phyloP scores from a whole-genome alignment of 2,888 invertebrate genomes.

The Eumacrocentrus americanus region DNA sequence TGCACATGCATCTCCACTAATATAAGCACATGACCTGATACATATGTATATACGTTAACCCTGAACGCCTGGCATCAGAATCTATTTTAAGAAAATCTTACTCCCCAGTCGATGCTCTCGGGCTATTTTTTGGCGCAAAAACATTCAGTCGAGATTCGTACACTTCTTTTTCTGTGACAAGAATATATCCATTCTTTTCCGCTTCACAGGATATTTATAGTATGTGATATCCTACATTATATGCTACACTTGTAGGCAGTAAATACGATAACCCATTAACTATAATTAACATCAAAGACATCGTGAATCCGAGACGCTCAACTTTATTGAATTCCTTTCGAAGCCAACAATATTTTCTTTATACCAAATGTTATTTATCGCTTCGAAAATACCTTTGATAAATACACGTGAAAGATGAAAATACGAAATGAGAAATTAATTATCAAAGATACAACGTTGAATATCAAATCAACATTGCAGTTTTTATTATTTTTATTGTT shows the following conservation, averaged over 20 bases:
- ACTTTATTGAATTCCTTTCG: not conserved
- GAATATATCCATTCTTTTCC: not conserved
- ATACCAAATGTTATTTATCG: not conserved
- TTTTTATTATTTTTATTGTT: too few species aligned
- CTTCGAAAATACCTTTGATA: not conserved
- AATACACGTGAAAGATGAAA: not conserved
- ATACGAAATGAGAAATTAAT: too few species aligned
- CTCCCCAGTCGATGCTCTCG: slow-evolving; percentile 8
- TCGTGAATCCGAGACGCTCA: slow-evolving; percentile 8
- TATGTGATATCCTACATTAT: not conserved
- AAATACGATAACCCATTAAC: too few species aligned
- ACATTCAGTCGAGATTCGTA: not conserved
- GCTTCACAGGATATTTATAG: not conserved
- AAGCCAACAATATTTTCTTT: not conserved
- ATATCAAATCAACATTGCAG: too few species aligned
- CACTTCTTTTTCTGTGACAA: not conserved
- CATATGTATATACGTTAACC: slow-evolving; percentile 19
- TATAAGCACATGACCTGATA: not conserved
- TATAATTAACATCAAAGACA: slow-evolving; percentile 26
- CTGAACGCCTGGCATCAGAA: slow-evolving; percentile 40
- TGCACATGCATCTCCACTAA: slow-evolving; percentile 13
- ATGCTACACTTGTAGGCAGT: not conserved
- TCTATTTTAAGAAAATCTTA: slow-evolving; percentile 52
- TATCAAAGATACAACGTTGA: too few species aligned
- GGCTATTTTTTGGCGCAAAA: slow-evolving; percentile 6